Base-by-base conservation (phyloP, 2,797 vertebrate species). In the Pampus argenteus region DNA sequence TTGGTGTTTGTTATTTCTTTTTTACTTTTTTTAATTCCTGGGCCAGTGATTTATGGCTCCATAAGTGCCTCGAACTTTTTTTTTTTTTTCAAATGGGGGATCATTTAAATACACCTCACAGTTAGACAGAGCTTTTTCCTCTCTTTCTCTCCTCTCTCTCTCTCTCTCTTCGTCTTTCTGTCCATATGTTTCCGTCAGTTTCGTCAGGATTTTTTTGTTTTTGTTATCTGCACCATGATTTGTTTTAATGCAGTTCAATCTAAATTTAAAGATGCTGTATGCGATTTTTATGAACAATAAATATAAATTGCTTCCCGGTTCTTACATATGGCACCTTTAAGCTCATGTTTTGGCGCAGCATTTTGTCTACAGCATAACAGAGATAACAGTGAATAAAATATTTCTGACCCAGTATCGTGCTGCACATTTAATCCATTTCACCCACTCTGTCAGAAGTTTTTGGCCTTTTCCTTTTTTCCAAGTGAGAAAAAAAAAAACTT, bases 1-100 rank as follows among this genome's bases (percentile, higher is more conserved):
- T 88, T 89, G 82, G 77, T 94, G 91, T 94, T 94, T 94, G 92
- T 93, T 94, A 91, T 93, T 94, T 91, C 91, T 86, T 88, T 90
- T 87, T 88, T 80, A 87, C 78, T 89, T 93, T 90, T 93, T 94
- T 92, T 91, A 90, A 92, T 93, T 92, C 92, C 89, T 84, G 79
- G 66, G 72, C 83, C 51, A 18, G 86, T 93, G 91, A 95, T 95
- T 95, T 94, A 94, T 92, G 85, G 82, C 83, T 82, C 59, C 89
- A 93, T 93, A 93, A 92, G 85, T 82, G 73, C 81, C 61, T 85
- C 25, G 13, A 86, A 91, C 88, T 85, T 92, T 44, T 84, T 65
- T 51, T 47, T 66, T 88, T 72, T 65, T 74, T 84, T 76, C 60
- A 60, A 78, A 80, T 82, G 66, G 86, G 80, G 82, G 66, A 79